Evolutionary conservation across 2,797 vertebrate genomes (phyloP).

Genomic region (Sitta carolinensis): DNA sequence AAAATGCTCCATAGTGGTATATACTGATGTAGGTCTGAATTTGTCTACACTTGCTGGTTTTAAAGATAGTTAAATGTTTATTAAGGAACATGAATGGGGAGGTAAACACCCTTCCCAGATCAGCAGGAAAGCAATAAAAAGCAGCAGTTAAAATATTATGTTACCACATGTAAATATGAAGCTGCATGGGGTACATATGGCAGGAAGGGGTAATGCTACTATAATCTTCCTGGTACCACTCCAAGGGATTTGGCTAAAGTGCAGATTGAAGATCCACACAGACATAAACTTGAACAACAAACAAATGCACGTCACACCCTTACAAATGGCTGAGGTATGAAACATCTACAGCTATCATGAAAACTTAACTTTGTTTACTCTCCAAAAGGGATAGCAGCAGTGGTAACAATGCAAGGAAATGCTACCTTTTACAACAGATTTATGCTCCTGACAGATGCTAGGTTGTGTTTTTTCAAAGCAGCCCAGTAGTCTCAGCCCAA

Average conservation of each 20-base stretch:
- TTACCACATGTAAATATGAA: not conserved
- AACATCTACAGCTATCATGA: not conserved
- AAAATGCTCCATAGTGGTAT: not conserved
- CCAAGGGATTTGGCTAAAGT: constrained; percentile 26
- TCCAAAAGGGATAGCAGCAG: not conserved
- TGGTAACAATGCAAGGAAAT: not conserved
- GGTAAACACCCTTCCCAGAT: not conserved
- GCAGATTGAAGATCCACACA: not conserved
- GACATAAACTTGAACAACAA: constrained; percentile 10
- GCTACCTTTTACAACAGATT: not conserved
- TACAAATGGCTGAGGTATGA: not conserved
- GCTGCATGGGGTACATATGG: constrained; percentile 13
- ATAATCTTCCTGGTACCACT: constrained; percentile 28
- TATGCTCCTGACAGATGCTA: not conserved
- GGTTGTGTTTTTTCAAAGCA: not conserved
- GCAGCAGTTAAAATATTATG: not conserved
- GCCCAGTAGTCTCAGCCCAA: not conserved
- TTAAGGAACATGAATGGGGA: not conserved
- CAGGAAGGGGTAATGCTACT: constrained; percentile 20
- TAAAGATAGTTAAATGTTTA: not conserved
- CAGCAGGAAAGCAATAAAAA: not conserved
- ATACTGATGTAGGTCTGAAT: not conserved
- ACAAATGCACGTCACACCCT: not conserved
- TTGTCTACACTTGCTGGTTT: not conserved
- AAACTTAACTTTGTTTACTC: not conserved